Base-by-base conservation (phyloP, 1,140 invertebrate species). In the Stegodyphus dumicola region DNA sequence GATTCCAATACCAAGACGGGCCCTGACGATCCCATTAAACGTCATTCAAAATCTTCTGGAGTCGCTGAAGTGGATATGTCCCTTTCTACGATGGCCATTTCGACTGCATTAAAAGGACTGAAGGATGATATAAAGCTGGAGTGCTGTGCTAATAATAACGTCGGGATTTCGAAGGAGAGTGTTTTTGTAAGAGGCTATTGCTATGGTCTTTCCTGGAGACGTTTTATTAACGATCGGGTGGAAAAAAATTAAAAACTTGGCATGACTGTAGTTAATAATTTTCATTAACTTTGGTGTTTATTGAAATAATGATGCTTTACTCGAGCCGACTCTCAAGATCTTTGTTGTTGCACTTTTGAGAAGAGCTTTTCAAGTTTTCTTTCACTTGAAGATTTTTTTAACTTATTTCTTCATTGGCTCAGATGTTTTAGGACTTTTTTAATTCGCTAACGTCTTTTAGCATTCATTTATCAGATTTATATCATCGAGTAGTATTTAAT, bases 241-340 rank as follows among this genome's bases (percentile, higher is more conserved):
- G 17, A 75, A 75, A 53, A 60, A 66, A 79, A 79, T 69, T 54
- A 79, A 52, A 17, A 33, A 33, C 33, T 33, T 33, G 33, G 33
- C 33, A 33, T 53, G 10, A 6, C 15, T 33, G 6, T 49, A 69
- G 77, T 79, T 79, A 79, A 69, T 79, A 79, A 79, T 79, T 79
- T 79, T 79, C 65, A 79, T 79, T 79, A 79, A 54, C 51, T 79
- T 65, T 77, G 66, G 77, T 66, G 77, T 79, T 79, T 79, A 79
- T 79, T 79, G 65, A 15, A 79, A 79, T 79, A 79, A 79, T 79
- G 77, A 79, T 79, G 65, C 69, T 69, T 79, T 79, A 77, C 3
- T 33, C 33, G 33, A 33, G 33, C 33, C 33, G 33, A 33, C 33
- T 33, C 33, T 33, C 33, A 33, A 33, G 33, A 33, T 33, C 33